These are phyloP conservation scores for Capromys pilorides DNA, from an alignment of 2,797 vertebrate genomes.

Conservation along the genomic window DNA sequence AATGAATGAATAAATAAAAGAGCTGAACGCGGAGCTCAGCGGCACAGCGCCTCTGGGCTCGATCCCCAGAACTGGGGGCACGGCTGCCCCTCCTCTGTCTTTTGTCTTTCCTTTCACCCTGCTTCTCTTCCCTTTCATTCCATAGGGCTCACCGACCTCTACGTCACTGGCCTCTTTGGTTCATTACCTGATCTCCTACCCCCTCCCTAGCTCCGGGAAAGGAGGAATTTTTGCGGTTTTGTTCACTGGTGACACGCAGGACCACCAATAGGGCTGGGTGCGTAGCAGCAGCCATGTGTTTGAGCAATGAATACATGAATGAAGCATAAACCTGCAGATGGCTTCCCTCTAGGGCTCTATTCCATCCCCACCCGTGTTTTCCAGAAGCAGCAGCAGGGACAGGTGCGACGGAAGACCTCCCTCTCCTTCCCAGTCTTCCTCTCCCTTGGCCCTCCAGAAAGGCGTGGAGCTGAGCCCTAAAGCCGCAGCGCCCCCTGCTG, in stretches of 20 bases:
- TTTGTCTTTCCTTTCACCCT: neutral
- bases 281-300: neutral
- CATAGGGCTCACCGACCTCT: neutral
- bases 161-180: neutral
- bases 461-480: neutral
- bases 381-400: neutral
- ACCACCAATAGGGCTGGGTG: neutral
- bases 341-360: constrained; percentile 29
- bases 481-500: constrained; percentile 59
- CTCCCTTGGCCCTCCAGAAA: neutral
- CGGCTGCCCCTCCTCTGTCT: neutral
- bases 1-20: no score
- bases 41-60: neutral
- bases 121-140: neutral
- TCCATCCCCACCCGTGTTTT: neutral
- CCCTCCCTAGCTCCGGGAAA: neutral
- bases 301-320: neutral
- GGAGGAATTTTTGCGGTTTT: neutral
- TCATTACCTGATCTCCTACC: neutral
- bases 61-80: neutral
- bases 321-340: neutral
- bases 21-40: neutral
- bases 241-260: neutral
- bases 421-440: neutral
- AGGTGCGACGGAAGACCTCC: constrained; percentile 25